These are phyloP conservation scores for Amitus sp. DNA, from an alignment of 2,888 invertebrate genomes.

Conservation along the genomic window DNA sequence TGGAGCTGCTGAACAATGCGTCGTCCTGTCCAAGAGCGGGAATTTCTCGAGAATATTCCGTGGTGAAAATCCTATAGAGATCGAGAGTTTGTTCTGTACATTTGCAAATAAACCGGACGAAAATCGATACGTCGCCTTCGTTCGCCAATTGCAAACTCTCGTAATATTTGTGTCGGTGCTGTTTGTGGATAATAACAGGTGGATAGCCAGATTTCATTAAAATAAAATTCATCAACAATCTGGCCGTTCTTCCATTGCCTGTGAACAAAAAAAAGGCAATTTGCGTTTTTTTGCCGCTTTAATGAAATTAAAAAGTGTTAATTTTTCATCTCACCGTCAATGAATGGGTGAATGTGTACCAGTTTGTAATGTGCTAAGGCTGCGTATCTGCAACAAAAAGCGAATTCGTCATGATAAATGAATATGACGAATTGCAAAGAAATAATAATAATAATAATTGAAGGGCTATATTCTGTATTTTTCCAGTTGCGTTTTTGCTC, in stretches of 20 bases:
- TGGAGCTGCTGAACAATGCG: conserved; percentile 45
- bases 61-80: no score
- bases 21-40: conserved; percentile 71
- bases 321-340: no score
- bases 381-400: conserved; percentile 75
- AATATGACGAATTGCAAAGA: no score
- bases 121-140: conserved; percentile 93
- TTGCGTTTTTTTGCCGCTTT: no score
- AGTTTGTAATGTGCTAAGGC: conserved; percentile 97
- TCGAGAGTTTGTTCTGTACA: conserved; percentile 91
- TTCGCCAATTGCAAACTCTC: conserved; percentile 91
- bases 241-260: conserved; percentile 95
- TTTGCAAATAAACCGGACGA: conserved; percentile 94
- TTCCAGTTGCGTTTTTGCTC: no score
- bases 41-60: conserved; percentile 76
- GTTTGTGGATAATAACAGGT: conserved; percentile 92
- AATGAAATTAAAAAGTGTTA: no score
- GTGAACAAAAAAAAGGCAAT: no score
- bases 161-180: conserved; percentile 85
- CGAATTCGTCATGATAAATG: no score
- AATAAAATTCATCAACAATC: conserved; percentile 95
- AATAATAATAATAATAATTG: no score
- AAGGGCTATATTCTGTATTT: no score
- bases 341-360: conserved; percentile 96
- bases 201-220: conserved; percentile 96